Conservation (phyloP, 1,140 invertebrate genomes). For the Vollenhovia emeryi region DNA sequence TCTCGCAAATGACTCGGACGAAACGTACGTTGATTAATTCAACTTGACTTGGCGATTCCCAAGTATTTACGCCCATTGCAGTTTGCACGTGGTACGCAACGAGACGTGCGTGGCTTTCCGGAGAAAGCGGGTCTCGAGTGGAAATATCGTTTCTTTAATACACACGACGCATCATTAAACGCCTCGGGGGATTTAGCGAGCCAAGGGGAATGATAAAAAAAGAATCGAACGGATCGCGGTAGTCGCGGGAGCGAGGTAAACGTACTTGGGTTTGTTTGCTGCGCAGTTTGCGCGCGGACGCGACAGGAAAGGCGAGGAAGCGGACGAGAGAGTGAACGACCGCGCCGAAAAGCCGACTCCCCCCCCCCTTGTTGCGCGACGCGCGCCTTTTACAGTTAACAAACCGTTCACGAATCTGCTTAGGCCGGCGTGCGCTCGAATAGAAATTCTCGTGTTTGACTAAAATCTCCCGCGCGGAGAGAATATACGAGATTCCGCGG, state of each 20-base stretch:
- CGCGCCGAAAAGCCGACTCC: conserved; percentile 47
- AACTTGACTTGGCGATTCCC: background rate
- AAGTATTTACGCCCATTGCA: conserved; percentile 28
- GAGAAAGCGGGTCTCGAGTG: background rate
- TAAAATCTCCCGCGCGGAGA: background rate
- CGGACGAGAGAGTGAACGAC: conserved; percentile 57
- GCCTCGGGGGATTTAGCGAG: conserved; percentile 13
- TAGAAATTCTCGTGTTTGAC: background rate
- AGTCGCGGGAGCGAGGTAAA: conserved; percentile 56
- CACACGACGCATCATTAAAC: background rate
- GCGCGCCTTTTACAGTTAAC: conserved; percentile 5
- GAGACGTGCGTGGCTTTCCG: background rate
- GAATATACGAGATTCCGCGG: background rate
- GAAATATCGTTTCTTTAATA: conserved; percentile 4
- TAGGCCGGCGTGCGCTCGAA: background rate
- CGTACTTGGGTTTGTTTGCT: conserved; percentile 65
- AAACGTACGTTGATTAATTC: background rate
- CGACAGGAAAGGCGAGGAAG: conserved; percentile 30
- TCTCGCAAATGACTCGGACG: background rate
- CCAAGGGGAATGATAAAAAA: background rate
- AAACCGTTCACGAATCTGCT: background rate
- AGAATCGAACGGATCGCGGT: background rate
- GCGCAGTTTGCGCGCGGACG: conserved; percentile 51
- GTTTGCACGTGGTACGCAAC: conserved; percentile 43
- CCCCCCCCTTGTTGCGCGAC: background rate